Percentiles rank a stretch among this genome's conserved stretches.
These are phyloP conservation scores for Fratercula arctica DNA, from an alignment of 2,797 vertebrate species.

Conservation along the genomic window DNA sequence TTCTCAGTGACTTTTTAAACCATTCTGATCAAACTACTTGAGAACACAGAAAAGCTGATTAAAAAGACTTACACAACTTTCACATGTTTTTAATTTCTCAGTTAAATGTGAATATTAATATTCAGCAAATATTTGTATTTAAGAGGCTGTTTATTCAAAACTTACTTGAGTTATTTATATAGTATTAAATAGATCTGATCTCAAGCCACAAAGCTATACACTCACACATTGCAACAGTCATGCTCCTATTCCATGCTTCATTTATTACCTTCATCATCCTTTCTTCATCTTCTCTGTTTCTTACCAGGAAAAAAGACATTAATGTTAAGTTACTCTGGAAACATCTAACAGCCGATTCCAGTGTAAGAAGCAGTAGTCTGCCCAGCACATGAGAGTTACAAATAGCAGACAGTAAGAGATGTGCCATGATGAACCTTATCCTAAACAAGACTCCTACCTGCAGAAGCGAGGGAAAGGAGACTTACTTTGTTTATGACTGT, in stretches of 20 bases:
- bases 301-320: background rate
- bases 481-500: background rate
- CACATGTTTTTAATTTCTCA: background rate
- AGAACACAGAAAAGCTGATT: background rate
- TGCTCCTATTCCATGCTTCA: background rate
- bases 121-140: constrained; percentile 16
- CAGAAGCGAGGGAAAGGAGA: background rate
- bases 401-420: background rate
- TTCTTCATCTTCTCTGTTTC: background rate
- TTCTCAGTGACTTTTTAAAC: background rate
- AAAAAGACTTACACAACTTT: background rate
- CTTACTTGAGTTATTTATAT: background rate
- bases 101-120: background rate
- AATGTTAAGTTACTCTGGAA: background rate
- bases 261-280: background rate
- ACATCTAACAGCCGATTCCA: background rate
- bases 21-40: background rate
- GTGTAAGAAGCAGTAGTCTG: background rate
- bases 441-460: background rate
- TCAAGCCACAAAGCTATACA: background rate
- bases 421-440: background rate
- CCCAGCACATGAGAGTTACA: background rate
- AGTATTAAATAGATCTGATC: background rate
- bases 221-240: background rate
- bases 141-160: constrained; percentile 6